Percentiles rank a stretch among this genome's conserved stretches.
These are phyloP conservation scores for Cardiocondyla obscurior DNA, from an alignment of 1,140 invertebrate species.

Conservation along the genomic window DNA sequence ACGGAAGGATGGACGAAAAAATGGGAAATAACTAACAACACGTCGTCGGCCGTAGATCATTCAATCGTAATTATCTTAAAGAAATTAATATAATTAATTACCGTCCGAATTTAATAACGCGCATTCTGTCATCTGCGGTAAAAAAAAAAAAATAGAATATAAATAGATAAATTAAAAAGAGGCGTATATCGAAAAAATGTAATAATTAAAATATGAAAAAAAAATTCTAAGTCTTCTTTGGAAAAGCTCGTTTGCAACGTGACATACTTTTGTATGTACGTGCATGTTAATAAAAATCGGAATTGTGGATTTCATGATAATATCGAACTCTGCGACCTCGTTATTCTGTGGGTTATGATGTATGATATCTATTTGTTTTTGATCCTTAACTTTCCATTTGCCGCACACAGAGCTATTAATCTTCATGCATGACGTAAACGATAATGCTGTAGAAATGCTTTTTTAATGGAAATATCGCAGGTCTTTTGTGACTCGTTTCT, in stretches of 20 bases:
- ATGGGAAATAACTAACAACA: too few relatives aligned
- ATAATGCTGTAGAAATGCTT: conserved; percentile 36
- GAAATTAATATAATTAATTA: too few relatives aligned
- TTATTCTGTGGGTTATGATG: neutral
- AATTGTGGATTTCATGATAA: neutral
- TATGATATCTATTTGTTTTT: conserved; percentile 37
- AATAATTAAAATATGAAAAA: too few relatives aligned
- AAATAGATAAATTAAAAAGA: too few relatives aligned
- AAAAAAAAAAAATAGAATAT: too few relatives aligned
- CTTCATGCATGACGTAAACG: conserved; percentile 37
- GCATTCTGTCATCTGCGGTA: too few relatives aligned
- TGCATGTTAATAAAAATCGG: neutral
- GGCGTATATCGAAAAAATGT: neutral
- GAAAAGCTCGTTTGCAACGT: neutral
- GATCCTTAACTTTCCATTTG: conserved; percentile 45
- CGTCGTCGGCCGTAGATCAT: too few relatives aligned
- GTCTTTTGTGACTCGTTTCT: neutral
- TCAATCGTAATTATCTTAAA: too few relatives aligned
- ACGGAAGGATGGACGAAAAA: too few relatives aligned
- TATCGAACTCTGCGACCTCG: neutral
- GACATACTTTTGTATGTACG: neutral
- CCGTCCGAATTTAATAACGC: too few relatives aligned
- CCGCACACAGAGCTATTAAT: conserved; percentile 18
- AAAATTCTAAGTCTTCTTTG: neutral
- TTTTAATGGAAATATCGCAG: conserved; percentile 38